Evolutionary conservation across 2,113 vertebrate species (phyloP).

Genomic region (Girardinichthys multiradiatus): DNA sequence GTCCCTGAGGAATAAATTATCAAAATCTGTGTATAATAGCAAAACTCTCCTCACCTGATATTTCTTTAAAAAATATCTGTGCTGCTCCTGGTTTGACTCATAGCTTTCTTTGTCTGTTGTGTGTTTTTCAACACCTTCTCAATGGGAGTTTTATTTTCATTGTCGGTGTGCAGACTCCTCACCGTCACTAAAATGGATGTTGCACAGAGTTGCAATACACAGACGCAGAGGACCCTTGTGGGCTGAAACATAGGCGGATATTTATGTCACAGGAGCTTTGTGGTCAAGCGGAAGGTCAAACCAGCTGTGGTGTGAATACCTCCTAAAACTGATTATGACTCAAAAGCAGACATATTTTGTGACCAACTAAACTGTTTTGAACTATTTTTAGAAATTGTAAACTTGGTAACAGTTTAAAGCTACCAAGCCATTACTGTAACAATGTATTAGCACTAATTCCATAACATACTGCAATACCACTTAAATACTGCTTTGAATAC

Average conservation of each 20-base stretch:
- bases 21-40: not conserved
- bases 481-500: conserved; percentile 4
- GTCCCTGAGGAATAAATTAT: not conserved
- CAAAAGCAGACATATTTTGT: not conserved
- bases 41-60: not conserved
- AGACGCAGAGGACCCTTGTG: too few species aligned
- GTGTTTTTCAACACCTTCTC: not conserved
- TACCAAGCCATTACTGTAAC: not conserved
- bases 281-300: not conserved
- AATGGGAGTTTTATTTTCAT: not conserved
- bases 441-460: not conserved
- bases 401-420: not conserved
- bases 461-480: not conserved
- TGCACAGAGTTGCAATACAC: not conserved
- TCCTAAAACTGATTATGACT: not conserved
- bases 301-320: not conserved
- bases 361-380: not conserved
- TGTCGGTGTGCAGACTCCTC: not conserved
- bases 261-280: too few species aligned
- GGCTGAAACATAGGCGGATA: too few species aligned
- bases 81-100: too few species aligned
- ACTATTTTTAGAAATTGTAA: not conserved
- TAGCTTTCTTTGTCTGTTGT: not conserved
- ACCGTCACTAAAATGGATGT: not conserved
- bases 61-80: not conserved